These are phyloP conservation scores for Ornithorhynchus anatinus DNA, from an alignment of 2,113 vertebrate species.

Conservation along the genomic window DNA sequence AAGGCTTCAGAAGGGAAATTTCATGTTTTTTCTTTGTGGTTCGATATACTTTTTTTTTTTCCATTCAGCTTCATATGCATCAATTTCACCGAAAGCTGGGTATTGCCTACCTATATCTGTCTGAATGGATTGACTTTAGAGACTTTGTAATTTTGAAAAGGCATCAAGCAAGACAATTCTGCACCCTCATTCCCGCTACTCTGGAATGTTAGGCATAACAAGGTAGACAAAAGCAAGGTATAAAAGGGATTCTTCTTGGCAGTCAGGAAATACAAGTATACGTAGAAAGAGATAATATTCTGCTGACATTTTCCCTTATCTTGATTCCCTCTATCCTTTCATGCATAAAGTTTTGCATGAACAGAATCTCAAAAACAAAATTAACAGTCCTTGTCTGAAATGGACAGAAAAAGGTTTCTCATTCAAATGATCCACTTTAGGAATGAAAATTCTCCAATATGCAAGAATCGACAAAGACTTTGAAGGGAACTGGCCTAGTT, in stretches of 20 bases:
- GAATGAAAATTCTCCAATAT: background rate
- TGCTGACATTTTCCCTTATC: constrained; percentile 40
- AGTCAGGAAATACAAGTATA: constrained; percentile 34
- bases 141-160: constrained; percentile 60
- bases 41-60: constrained; percentile 39
- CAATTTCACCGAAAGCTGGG: constrained; percentile 47
- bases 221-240: constrained; percentile 43
- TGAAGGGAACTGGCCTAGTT: background rate
- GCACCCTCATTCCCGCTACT: constrained; percentile 40
- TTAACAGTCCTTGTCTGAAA: background rate
- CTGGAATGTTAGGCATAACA: constrained; percentile 35
- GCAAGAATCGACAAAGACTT: constrained; percentile 7
- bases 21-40: constrained; percentile 38
- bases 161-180: constrained; percentile 43
- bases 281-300: constrained; percentile 38
- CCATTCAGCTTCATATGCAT: constrained; percentile 35
- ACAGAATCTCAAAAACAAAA: constrained; percentile 7
- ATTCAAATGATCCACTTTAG: background rate
- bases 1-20: constrained; percentile 52
- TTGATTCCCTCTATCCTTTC: constrained; percentile 46
- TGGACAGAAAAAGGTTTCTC: background rate
- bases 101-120: constrained; percentile 51
- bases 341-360: constrained; percentile 24
- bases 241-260: constrained; percentile 25
- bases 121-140: constrained; percentile 54